Conservation (phyloP, 37 sponge, comb jelly and placozoan species). For the Theonella swinhoei region DNA sequence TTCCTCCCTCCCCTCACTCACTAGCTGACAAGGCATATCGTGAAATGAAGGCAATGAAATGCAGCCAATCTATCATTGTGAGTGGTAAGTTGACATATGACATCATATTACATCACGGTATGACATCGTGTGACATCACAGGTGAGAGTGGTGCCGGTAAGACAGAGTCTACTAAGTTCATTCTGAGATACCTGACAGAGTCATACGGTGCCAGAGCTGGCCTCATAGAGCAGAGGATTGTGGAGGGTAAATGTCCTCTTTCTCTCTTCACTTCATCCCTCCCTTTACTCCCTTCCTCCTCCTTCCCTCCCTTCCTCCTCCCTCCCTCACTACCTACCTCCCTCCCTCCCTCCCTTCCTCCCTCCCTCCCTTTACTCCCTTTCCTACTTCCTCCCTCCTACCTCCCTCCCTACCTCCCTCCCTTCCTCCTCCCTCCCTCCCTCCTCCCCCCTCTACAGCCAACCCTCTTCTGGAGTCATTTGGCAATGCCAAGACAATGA, state of each 20-base stretch:
- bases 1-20: not conserved
- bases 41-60: constrained; percentile 75
- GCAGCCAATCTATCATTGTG: constrained; percentile 92
- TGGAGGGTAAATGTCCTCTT: constrained; percentile 64
- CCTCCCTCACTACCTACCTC: not conserved
- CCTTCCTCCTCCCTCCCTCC: not conserved
- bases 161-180: constrained; percentile 93
- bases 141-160: constrained; percentile 98
- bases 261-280: not conserved
- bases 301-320: not conserved
- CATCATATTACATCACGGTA: not conserved
- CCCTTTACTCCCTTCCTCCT: not conserved
- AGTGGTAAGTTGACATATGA: constrained; percentile 72
- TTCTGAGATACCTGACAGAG: constrained; percentile 86
- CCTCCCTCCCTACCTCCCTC: no score
- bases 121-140: not conserved
- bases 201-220: constrained; percentile 78
- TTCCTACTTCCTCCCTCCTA: no score
- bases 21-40: constrained; percentile 96
- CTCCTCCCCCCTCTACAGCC: constrained; percentile 33
- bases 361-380: not conserved
- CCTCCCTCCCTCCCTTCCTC: not conserved
- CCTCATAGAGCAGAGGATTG: constrained; percentile 84
- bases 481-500: constrained; percentile 94
- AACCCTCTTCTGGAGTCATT: constrained; percentile 96